These are phyloP conservation scores for Corythornis vintsioides DNA, from an alignment of 2,113 vertebrate species.

Conservation along the genomic window DNA sequence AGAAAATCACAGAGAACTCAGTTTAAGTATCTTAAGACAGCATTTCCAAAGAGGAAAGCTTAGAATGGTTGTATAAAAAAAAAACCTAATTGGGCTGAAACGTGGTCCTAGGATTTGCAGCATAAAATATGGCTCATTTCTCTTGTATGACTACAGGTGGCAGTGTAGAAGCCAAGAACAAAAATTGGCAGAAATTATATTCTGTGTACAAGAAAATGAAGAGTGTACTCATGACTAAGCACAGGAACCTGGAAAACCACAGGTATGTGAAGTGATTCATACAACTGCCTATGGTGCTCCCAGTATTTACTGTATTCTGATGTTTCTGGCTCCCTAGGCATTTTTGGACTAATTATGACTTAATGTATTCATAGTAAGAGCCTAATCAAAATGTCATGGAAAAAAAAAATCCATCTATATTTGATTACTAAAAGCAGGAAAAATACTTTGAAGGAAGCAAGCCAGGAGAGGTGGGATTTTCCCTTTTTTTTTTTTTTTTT, in stretches of 20 bases:
- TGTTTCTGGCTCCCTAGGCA: conserved; percentile 32
- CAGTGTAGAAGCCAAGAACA: conserved; percentile 77
- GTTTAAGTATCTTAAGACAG: background rate
- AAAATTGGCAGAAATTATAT: conserved; percentile 70
- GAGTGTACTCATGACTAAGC: conserved; percentile 73
- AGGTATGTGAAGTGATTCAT: conserved; percentile 81
- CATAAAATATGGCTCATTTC: conserved; percentile 67
- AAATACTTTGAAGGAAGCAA: background rate
- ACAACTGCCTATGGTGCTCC: conserved; percentile 48
- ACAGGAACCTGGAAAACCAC: conserved; percentile 76
- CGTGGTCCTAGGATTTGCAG: conserved; percentile 26
- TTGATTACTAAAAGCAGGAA: background rate
- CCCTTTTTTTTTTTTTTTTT: background rate
- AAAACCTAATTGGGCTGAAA: background rate
- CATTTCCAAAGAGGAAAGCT: background rate
- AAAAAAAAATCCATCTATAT: conserved; percentile 29
- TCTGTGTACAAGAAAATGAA: conserved; percentile 62
- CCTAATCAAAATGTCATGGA: conserved; percentile 44
- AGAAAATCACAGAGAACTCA: background rate
- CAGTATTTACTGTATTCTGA: conserved; percentile 62
- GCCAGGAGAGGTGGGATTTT: background rate
- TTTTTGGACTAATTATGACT: conserved; percentile 49
- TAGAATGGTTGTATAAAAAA: background rate
- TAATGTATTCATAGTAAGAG: conserved; percentile 31
- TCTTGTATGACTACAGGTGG: conserved; percentile 80